These are phyloP conservation scores for Megalops atlanticus DNA, from an alignment of 2,113 vertebrate species.

Conservation along the genomic window DNA sequence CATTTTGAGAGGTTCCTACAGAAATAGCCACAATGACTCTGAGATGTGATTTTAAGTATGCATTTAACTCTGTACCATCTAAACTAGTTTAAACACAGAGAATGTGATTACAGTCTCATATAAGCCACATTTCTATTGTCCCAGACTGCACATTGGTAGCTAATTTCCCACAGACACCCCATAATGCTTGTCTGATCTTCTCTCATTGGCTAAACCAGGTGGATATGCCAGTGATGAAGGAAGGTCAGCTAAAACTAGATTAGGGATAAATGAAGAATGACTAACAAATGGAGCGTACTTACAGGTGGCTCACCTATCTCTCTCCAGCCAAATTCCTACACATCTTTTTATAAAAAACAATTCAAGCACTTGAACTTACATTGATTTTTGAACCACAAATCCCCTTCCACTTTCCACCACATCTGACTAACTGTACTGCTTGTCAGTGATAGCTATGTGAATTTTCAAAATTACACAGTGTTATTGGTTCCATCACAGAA, in stretches of 20 bases:
- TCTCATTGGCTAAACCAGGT: neutral
- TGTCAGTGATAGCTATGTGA: neutral
- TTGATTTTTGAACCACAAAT: neutral
- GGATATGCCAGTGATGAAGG: neutral
- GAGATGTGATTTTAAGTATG: too few relatives aligned
- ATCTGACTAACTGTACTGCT: neutral
- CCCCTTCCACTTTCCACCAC: neutral
- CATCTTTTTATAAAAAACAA: neutral
- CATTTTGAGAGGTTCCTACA: too few relatives aligned
- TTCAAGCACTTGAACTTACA: neutral
- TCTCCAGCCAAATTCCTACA: neutral
- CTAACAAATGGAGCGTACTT: neutral
- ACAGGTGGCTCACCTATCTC: neutral
- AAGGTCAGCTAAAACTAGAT: slow-evolving; percentile 15
- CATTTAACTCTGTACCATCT: too few relatives aligned
- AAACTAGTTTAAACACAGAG: too few relatives aligned
- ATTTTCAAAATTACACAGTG: neutral
- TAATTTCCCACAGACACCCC: neutral
- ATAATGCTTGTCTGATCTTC: neutral
- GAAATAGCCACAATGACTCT: too few relatives aligned
- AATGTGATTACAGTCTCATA: too few relatives aligned
- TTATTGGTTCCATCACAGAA: neutral
- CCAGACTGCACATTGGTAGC: neutral
- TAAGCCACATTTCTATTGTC: too few relatives aligned
- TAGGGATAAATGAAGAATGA: neutral